Conservation (phyloP, 1,140 invertebrate genomes). For the Macrosteles quadrilineatus region DNA sequence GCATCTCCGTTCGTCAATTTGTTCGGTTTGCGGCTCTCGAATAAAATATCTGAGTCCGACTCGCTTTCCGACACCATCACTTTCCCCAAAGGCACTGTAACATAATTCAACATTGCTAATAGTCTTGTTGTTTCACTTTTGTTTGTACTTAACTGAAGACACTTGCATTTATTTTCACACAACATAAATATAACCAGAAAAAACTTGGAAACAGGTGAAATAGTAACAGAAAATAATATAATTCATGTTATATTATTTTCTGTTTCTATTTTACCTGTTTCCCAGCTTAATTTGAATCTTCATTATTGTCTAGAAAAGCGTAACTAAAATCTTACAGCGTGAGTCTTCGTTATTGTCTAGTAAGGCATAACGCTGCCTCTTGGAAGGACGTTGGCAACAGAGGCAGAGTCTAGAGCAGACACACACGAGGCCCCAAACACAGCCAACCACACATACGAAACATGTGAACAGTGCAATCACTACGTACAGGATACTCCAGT, state of each 20-base stretch:
- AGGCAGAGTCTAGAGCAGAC: constrained; percentile 61
- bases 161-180: background rate
- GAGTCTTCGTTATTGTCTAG: constrained; percentile 39
- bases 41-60: constrained; percentile 41
- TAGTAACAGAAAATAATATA: no score
- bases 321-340: constrained; percentile 36
- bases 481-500: constrained; percentile 88
- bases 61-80: constrained; percentile 35
- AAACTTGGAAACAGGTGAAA: no score
- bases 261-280: no score
- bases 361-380: constrained; percentile 37
- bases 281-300: no score
- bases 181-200: background rate
- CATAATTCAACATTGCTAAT: no score
- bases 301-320: no score
- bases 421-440: constrained; percentile 71
- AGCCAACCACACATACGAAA: constrained; percentile 62
- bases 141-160: no score
- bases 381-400: constrained; percentile 28
- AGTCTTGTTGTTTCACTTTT: no score
- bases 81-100: constrained; percentile 39
- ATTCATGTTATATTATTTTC: no score
- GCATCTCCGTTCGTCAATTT: constrained; percentile 30
- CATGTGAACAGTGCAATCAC: constrained; percentile 70
- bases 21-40: constrained; percentile 34